These are phyloP conservation scores for Craniophora ligustri DNA, from an alignment of 2,888 invertebrate species.

Conservation along the genomic window DNA sequence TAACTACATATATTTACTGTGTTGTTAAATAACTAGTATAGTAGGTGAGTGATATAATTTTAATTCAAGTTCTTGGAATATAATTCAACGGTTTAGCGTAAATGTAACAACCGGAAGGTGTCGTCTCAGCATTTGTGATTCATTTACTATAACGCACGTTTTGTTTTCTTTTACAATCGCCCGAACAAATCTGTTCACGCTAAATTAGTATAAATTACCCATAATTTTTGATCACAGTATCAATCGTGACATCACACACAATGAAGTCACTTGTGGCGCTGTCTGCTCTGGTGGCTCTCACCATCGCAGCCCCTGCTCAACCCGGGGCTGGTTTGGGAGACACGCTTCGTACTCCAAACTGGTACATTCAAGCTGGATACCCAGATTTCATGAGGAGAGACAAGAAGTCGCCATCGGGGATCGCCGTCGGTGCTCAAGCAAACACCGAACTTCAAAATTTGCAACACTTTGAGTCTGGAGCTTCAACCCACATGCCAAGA, in stretches of 20 bases:
- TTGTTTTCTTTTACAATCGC: conserved; percentile 52
- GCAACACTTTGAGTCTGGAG: conserved; percentile 29
- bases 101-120: conserved; percentile 59
- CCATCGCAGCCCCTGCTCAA: conserved; percentile 72
- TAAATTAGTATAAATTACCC: conserved; percentile 76
- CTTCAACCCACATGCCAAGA: conserved; percentile 55
- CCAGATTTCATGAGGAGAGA: conserved; percentile 61
- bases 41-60: conserved; percentile 18
- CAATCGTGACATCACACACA: conserved; percentile 68
- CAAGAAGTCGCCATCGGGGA: conserved; percentile 67
- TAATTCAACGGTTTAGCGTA: conserved; percentile 22
- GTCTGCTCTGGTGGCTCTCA: conserved; percentile 69
- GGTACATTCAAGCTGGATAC: conserved; percentile 14
- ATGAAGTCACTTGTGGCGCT: conserved; percentile 81
- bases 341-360: conserved; percentile 37
- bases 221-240: conserved; percentile 58
- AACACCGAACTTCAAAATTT: conserved; percentile 32
- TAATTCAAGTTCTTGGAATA: conserved; percentile 10
- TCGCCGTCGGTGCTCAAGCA: conserved; percentile 19
- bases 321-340: conserved; percentile 58
- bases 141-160: conserved; percentile 72
- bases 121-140: conserved; percentile 63
- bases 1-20: not conserved
- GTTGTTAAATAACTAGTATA: not conserved
- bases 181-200: conserved; percentile 45